These are phyloP conservation scores for Platycheirus albimanus DNA, from an alignment of 2,888 invertebrate genomes.

Conservation along the genomic window DNA sequence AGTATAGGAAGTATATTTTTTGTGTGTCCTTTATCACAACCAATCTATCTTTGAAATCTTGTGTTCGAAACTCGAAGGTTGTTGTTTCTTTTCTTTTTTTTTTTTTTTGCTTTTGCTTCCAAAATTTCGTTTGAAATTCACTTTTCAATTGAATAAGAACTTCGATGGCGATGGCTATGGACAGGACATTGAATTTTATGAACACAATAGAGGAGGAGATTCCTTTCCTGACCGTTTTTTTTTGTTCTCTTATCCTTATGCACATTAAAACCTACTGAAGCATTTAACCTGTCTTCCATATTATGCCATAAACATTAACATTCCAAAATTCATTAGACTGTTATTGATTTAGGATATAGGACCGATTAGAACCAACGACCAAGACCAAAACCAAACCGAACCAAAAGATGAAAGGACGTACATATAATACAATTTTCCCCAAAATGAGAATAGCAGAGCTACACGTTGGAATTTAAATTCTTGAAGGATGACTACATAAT, in stretches of 20 bases:
- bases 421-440: conserved; percentile 42
- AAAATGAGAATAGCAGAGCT: conserved; percentile 12
- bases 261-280: conserved; percentile 54
- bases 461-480: conserved; percentile 67
- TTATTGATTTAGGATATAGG: conserved; percentile 72
- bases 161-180: conserved; percentile 5
- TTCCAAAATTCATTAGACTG: conserved; percentile 69
- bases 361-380: background rate
- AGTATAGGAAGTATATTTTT: conserved; percentile 13
- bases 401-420: conserved; percentile 47
- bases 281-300: conserved; percentile 53
- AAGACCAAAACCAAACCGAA: conserved; percentile 18
- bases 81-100: background rate
- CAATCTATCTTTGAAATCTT: conserved; percentile 46
- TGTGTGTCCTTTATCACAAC: conserved; percentile 15
- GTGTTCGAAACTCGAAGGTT: no score
- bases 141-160: conserved; percentile 40
- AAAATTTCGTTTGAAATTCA: conserved; percentile 46
- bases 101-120: conserved; percentile 32
- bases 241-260: background rate
- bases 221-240: conserved; percentile 20
- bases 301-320: conserved; percentile 53
- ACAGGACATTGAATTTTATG: conserved; percentile 45
- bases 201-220: conserved; percentile 41
- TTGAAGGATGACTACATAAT: conserved; percentile 57